These are phyloP conservation scores for Hippolais icterina DNA, from an alignment of 2,113 vertebrate species.

Conservation along the genomic window DNA sequence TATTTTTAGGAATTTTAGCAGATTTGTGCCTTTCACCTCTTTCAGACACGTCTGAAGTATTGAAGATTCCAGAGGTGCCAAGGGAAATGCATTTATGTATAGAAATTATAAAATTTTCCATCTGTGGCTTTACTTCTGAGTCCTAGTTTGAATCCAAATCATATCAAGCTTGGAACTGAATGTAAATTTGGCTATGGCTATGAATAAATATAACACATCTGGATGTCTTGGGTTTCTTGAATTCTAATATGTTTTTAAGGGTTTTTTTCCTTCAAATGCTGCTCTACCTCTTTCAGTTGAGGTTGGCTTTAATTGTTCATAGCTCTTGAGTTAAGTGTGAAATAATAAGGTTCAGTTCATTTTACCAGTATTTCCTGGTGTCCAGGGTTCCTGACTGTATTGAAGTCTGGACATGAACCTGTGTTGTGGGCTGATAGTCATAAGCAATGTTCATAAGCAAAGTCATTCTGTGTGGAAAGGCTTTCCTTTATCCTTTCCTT, in stretches of 20 bases:
- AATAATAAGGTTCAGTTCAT: background rate
- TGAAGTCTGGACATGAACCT: background rate
- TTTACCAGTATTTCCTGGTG: background rate
- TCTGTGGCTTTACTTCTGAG: background rate
- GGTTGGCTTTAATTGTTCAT: background rate
- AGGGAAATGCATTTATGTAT: constrained; percentile 40
- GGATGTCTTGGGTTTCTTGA: background rate
- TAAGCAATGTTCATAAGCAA: background rate
- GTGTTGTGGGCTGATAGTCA: background rate
- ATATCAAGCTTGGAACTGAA: background rate
- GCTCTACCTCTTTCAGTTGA: background rate
- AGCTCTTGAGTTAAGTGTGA: background rate
- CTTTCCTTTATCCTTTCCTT: too few species aligned
- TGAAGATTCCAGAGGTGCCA: background rate
- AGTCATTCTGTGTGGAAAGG: background rate
- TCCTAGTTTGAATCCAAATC: background rate
- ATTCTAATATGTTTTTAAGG: background rate
- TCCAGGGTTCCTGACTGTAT: background rate
- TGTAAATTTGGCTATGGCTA: background rate
- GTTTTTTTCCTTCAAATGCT: background rate
- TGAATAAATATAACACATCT: background rate
- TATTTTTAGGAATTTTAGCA: background rate
- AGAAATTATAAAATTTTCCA: background rate
- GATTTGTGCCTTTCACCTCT: background rate
- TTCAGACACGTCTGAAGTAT: background rate